Evolutionary conservation across 1,140 invertebrate species (phyloP).

Genomic region (Drosophila pseudoananassae): DNA sequence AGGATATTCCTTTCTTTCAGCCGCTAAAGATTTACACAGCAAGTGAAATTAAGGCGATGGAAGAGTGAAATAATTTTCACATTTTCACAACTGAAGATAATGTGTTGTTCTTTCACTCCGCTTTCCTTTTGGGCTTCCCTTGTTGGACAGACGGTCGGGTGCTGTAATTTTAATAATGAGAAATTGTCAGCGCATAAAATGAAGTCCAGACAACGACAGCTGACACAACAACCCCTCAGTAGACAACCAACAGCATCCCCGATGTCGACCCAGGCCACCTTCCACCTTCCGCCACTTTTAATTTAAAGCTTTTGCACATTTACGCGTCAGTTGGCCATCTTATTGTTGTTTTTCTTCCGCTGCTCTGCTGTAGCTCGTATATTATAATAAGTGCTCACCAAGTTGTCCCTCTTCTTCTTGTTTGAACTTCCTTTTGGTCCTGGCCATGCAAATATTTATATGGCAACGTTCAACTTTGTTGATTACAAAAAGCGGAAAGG

Average conservation of each 20-base stretch:
- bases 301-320: slow-evolving; percentile 79
- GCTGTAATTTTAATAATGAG: slow-evolving; percentile 81
- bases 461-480: slow-evolving; percentile 49
- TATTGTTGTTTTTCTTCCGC: slow-evolving; percentile 45
- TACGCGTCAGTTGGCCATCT: slow-evolving; percentile 60
- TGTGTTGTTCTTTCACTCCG: slow-evolving; percentile 13
- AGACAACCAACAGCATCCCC: slow-evolving; percentile 6
- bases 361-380: slow-evolving; percentile 31
- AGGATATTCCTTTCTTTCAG: slow-evolving; percentile 59
- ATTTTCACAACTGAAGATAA: slow-evolving; percentile 58
- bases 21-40: slow-evolving; percentile 22
- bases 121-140: slow-evolving; percentile 28
- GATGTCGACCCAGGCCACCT: not conserved
- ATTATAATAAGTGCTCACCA: slow-evolving; percentile 60
- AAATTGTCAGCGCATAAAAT: slow-evolving; percentile 82
- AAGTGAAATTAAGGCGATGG: not conserved
- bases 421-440: slow-evolving; percentile 41
- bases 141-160: slow-evolving; percentile 3
- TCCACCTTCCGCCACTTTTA: slow-evolving; percentile 32
- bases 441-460: slow-evolving; percentile 61
- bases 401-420: slow-evolving; percentile 23
- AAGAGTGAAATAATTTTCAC: slow-evolving; percentile 49
- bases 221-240: slow-evolving; percentile 61
- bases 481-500: slow-evolving; percentile 52
- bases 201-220: slow-evolving; percentile 75